Base-by-base conservation (phyloP, 2,888 invertebrate genomes). In the Anthrax anthrax region DNA sequence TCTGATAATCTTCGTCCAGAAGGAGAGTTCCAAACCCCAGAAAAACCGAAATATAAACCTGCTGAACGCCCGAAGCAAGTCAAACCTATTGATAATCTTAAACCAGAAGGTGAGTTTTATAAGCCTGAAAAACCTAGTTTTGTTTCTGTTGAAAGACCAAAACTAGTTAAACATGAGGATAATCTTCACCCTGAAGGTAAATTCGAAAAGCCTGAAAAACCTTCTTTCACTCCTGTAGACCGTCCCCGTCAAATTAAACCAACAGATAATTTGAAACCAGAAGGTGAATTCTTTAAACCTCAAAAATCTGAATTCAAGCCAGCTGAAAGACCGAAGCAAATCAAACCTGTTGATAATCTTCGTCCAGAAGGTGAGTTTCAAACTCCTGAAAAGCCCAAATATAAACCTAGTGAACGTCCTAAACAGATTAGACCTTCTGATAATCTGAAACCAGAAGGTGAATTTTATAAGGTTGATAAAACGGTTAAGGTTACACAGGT, bases 221-320 rank as follows among this genome's bases (percentile, higher is more conserved):
- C 12, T 9, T 12, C 3, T 32, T 12, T 1, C 3, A 12, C 3
- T 17, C 67, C 64, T 5, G 69, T 65, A 34, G 70, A 70, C 32
- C 57, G 72, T 41, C 71, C 70, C 1, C 61, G 63, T n/a, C 70
- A 65, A 5, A 71, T 60, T 9, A 64, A 62, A 23, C 79, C 76
- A 4, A 60, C 70, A 48, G 76, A 74, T 50, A 79, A 79, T 56
- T 57, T 80, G 1, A 68, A 61, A 46, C 72, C 75, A 0, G 76
- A 76, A 57, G 75, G 76, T 0, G 71, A 73, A 0, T 75, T 71
- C 50, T 64, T 62, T 37, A 54, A 62, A 14, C 72, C 70, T 2
- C 59, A 62, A 41, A 64, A 62, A 38, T 66, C 70, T 19, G 58
- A 64, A 37, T 74, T 70, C 58, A 63, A 60, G 2, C 74, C 75